Evolutionary conservation across 2,797 vertebrate genomes (phyloP).

Genomic region (Glyptemys insculpta): DNA sequence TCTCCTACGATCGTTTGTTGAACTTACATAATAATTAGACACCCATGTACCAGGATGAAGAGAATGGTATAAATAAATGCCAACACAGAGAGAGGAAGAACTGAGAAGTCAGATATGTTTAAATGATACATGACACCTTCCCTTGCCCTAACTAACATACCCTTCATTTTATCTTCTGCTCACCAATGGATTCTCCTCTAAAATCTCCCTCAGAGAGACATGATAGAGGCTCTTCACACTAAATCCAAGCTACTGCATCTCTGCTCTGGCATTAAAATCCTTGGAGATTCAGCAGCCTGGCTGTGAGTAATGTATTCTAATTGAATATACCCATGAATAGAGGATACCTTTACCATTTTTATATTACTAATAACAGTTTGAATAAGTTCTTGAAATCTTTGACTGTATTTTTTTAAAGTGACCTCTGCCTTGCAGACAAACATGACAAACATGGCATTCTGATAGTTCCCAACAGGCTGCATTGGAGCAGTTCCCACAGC

Average conservation of each 20-base stretch:
- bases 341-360: conserved; percentile 19
- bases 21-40: not conserved
- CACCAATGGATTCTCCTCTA: not conserved
- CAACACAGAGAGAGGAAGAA: not conserved
- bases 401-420: not conserved
- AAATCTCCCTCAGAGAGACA: not conserved
- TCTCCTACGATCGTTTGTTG: not conserved
- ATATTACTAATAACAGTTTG: not conserved
- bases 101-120: not conserved
- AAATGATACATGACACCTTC: not conserved
- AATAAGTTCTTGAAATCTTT: not conserved
- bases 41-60: not conserved
- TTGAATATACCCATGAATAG: not conserved
- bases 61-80: not conserved
- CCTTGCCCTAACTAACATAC: not conserved
- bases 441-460: not conserved
- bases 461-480: not conserved
- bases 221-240: not conserved
- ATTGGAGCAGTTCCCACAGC: fast-evolving
- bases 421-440: not conserved
- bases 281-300: fast-evolving
- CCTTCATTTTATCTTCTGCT: not conserved
- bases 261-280: not conserved
- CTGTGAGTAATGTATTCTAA: not conserved
- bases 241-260: not conserved